phyloP scores from a whole-genome alignment of 2,797 vertebrate genomes.

The Amazona finschi region DNA sequence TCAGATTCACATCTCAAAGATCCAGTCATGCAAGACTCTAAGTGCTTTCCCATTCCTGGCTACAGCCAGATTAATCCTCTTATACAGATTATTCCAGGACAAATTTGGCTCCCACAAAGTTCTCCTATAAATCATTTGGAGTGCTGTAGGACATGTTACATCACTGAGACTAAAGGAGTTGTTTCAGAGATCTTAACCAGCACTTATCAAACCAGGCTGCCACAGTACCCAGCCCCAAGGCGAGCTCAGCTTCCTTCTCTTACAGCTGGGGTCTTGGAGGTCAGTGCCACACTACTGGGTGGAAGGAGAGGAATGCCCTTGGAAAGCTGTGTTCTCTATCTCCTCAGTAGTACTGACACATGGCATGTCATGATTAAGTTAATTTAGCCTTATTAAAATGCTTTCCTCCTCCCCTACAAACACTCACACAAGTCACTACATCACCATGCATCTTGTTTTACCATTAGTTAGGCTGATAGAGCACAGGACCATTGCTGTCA shows the following conservation, averaged over 20 bases:
- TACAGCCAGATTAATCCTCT: conserved; percentile 43
- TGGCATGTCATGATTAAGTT: background rate
- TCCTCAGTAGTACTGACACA: background rate
- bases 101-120: conserved; percentile 12
- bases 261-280: background rate
- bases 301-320: background rate
- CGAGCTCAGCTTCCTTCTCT: background rate
- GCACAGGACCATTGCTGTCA: background rate
- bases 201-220: background rate
- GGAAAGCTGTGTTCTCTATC: background rate
- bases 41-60: conserved; percentile 34
- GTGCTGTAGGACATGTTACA: background rate
- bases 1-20: background rate
- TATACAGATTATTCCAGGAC: conserved; percentile 23
- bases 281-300: background rate
- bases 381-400: background rate
- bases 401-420: background rate
- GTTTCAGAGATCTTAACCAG: background rate
- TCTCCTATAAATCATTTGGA: background rate
- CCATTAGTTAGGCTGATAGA: background rate
- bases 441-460: background rate
- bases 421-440: background rate
- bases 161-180: background rate
- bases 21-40: background rate
- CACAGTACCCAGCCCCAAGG: background rate